phyloP scores from a whole-genome alignment of 2,888 invertebrate species.

The Zhuqinia jingwanae region DNA sequence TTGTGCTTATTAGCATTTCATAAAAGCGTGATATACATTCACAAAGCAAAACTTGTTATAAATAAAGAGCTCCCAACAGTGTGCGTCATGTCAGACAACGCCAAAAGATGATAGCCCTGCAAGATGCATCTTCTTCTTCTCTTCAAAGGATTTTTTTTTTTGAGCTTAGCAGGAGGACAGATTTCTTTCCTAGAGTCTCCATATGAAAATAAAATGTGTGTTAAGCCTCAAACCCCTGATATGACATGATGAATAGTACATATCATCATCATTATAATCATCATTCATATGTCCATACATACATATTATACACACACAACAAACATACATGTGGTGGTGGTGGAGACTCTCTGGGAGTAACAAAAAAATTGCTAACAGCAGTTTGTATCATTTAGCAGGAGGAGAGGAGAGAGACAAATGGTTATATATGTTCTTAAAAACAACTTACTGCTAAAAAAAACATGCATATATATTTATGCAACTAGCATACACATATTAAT shows the following conservation, averaged over 20 bases:
- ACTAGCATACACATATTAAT: no score
- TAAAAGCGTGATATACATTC: background rate
- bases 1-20: background rate
- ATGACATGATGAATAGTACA: slow-evolving; percentile 40
- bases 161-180: slow-evolving; percentile 5
- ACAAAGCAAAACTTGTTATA: slow-evolving; percentile 15
- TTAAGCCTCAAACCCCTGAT: slow-evolving; percentile 35
- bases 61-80: slow-evolving; percentile 34
- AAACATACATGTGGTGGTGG: no score
- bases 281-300: slow-evolving; percentile 24
- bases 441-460: background rate
- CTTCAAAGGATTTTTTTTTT: background rate
- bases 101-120: slow-evolving; percentile 47
- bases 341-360: background rate
- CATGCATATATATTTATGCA: background rate
- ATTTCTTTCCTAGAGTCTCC: background rate
- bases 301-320: background rate
- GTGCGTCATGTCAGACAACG: slow-evolving; percentile 53
- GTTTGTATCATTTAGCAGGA: slow-evolving; percentile 41
- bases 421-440: slow-evolving; percentile 27
- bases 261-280: slow-evolving; percentile 23
- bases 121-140: slow-evolving; percentile 6
- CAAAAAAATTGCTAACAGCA: background rate
- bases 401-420: slow-evolving; percentile 50
- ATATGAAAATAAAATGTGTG: slow-evolving; percentile 22